phyloP scores from a whole-genome alignment of 2,888 invertebrate species.

The Pammene aurita region DNA sequence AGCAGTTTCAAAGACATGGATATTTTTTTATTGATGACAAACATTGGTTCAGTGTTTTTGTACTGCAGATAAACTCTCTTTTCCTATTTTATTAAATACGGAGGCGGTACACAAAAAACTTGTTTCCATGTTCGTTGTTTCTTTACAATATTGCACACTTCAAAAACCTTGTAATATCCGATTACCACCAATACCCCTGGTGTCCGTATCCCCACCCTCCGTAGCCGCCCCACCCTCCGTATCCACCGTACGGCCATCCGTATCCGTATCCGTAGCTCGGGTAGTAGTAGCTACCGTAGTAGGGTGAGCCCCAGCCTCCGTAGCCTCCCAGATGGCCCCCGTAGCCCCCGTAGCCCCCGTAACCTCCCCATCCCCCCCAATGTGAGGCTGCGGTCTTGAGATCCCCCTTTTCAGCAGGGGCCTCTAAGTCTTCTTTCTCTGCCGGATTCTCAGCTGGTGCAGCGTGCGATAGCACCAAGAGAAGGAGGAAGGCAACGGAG shows the following conservation, averaged over 20 bases:
- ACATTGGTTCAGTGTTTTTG: no score
- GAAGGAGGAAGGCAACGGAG: constrained; percentile 56
- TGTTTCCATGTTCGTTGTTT: neutral
- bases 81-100: no score
- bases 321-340: constrained; percentile 48
- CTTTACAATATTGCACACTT: constrained; percentile 5
- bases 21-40: neutral
- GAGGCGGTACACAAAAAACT: no score
- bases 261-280: constrained; percentile 42
- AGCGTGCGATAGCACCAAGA: constrained; percentile 58
- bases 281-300: constrained; percentile 37
- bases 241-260: constrained; percentile 51
- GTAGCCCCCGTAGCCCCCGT: constrained; percentile 44
- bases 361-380: constrained; percentile 61
- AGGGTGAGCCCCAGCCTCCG: constrained; percentile 48
- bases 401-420: constrained; percentile 66
- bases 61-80: no score
- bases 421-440: constrained; percentile 52
- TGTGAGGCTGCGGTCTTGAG: constrained; percentile 73
- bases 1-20: neutral
- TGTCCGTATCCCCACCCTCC: constrained; percentile 48
- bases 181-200: constrained; percentile 58
- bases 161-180: neutral
- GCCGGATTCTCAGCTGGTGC: constrained; percentile 61
- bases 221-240: constrained; percentile 46